phyloP scores from a whole-genome alignment of 1,140 invertebrate genomes.

The Melitaea cinxia region DNA sequence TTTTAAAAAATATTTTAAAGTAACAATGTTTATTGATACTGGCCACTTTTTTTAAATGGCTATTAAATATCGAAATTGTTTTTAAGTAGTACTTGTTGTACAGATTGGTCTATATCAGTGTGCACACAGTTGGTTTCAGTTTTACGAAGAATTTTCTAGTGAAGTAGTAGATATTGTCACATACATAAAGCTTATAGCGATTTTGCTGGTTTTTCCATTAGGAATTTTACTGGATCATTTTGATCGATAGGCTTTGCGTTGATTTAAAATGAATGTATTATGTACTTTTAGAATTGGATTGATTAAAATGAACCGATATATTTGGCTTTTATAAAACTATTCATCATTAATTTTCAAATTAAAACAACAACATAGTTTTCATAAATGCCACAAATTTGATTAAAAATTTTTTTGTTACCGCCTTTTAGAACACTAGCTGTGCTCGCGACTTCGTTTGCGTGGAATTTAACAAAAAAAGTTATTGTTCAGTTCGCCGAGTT shows the following conservation, averaged over 20 bases:
- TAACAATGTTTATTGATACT: too few species aligned
- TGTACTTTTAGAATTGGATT: constrained; percentile 2
- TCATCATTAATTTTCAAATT: neutral
- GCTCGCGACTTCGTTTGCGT: too few species aligned
- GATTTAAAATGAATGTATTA: constrained; percentile 3
- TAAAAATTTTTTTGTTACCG: too few species aligned
- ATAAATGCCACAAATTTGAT: too few species aligned
- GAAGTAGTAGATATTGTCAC: constrained; percentile 18
- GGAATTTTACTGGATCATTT: constrained; percentile 16
- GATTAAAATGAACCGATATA: neutral
- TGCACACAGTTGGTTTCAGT: constrained; percentile 10
- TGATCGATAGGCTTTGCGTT: constrained; percentile 18
- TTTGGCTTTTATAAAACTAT: neutral
- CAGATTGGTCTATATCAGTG: neutral
- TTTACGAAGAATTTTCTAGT: constrained; percentile 16
- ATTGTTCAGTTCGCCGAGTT: too few species aligned
- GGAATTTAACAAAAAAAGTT: too few species aligned
- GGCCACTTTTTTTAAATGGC: neutral
- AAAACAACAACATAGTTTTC: too few species aligned
- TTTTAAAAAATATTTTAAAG: too few species aligned
- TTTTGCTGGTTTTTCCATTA: constrained; percentile 8
- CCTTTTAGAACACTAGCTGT: too few species aligned
- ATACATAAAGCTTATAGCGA: neutral
- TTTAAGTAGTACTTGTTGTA: neutral
- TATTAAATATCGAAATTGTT: neutral